phyloP scores from a whole-genome alignment of 2,888 invertebrate genomes.

The Noctua janthe region DNA sequence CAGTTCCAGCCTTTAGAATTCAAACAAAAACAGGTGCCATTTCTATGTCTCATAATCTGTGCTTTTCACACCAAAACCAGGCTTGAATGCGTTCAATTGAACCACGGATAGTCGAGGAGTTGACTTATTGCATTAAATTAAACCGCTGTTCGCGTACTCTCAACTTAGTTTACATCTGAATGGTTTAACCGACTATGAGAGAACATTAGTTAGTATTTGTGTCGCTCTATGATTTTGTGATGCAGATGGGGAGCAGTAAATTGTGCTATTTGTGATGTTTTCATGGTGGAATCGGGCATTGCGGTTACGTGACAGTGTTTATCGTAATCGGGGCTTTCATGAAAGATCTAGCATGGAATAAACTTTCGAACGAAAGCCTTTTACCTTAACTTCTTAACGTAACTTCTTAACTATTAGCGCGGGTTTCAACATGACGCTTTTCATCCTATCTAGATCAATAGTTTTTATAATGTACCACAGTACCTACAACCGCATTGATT shows the following conservation, averaged over 20 bases:
- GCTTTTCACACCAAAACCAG: conserved; percentile 51
- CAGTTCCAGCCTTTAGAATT: not conserved
- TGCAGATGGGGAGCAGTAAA: conserved; percentile 54
- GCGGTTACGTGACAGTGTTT: conserved; percentile 12
- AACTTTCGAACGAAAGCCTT: not conserved
- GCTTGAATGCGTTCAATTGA: conserved; percentile 50
- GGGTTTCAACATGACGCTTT: not conserved
- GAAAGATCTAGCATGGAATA: not conserved
- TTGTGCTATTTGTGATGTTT: conserved; percentile 36
- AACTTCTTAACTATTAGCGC: not conserved
- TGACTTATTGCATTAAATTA: conserved; percentile 60
- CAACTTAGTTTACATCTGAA: conserved; percentile 65
- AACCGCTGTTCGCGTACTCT: conserved; percentile 41
- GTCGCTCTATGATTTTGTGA: conserved; percentile 54
- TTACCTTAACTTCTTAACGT: not conserved
- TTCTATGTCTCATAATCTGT: conserved; percentile 25
- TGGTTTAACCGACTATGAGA: conserved; percentile 25
- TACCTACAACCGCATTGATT: not conserved
- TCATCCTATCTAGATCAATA: not conserved
- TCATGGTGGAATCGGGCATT: conserved; percentile 7
- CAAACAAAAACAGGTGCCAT: conserved; percentile 22
- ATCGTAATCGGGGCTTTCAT: conserved; percentile 15
- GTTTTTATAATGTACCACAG: not conserved
- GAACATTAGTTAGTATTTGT: conserved; percentile 54
- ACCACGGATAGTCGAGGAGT: conserved; percentile 24